Conservation (phyloP, 2,888 invertebrate species). For the Lamproptera curius region DNA sequence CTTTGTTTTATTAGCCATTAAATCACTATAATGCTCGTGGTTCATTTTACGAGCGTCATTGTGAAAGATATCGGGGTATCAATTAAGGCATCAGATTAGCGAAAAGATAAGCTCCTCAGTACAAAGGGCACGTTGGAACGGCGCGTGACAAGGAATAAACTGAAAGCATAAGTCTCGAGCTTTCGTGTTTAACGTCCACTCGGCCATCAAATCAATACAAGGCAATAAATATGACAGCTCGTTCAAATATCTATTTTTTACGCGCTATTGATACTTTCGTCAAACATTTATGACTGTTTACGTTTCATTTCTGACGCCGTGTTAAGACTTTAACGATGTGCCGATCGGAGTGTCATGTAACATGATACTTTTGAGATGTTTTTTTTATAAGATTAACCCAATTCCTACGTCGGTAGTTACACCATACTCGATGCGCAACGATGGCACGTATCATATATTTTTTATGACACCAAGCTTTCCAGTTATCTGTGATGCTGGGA, state of each 20-base stretch:
- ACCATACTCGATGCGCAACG: too few species aligned
- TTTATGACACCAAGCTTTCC: background rate
- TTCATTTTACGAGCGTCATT: conserved; percentile 28
- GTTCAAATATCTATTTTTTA: background rate
- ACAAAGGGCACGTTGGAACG: conserved; percentile 47
- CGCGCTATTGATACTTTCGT: background rate
- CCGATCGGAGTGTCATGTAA: background rate
- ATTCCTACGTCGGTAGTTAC: background rate
- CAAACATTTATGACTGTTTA: too few species aligned
- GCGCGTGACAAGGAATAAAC: conserved; percentile 68
- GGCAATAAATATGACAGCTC: conserved; percentile 6
- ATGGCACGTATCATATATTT: too few species aligned
- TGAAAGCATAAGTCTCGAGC: conserved; percentile 17
- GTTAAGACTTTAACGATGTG: background rate
- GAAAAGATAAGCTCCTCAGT: conserved; percentile 52
- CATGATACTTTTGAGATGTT: background rate
- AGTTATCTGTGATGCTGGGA: background rate
- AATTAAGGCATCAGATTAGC: conserved; percentile 68
- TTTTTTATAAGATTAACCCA: background rate
- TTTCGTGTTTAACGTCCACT: conserved; percentile 2
- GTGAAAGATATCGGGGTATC: conserved; percentile 43
- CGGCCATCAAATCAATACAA: background rate
- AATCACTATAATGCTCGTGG: too few species aligned
- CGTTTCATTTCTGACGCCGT: too few species aligned
- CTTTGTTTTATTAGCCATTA: too few species aligned